Conservation (phyloP, 2,113 vertebrate species). For the Ceyx melanurus region DNA sequence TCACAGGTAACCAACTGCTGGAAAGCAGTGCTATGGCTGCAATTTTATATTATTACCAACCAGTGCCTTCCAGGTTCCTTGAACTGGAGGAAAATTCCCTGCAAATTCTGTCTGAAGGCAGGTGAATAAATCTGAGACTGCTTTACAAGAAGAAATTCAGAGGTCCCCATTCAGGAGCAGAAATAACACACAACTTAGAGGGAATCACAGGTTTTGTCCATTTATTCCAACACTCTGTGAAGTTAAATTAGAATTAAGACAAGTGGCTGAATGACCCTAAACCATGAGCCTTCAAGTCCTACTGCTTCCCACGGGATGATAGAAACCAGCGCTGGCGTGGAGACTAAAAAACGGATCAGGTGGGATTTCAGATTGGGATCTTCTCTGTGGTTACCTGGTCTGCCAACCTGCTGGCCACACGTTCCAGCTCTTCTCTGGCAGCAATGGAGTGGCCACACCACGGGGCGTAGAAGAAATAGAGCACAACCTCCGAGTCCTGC, state of each 20-base stretch:
- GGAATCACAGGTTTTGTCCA: background rate
- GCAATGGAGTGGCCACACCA: conserved; percentile 96
- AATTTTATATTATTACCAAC: background rate
- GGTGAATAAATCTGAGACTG: background rate
- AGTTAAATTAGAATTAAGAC: background rate
- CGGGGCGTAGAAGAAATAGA: conserved; percentile 93
- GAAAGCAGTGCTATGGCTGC: background rate
- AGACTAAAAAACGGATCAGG: background rate
- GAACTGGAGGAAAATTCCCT: background rate
- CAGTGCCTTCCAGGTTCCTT: background rate
- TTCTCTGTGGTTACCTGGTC: conserved; percentile 82
- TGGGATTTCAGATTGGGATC: accelerated
- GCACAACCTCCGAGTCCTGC: conserved; percentile 83
- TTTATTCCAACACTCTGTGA: background rate
- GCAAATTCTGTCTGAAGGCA: background rate
- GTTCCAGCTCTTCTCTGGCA: conserved; percentile 85
- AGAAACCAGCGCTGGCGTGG: background rate
- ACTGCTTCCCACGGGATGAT: background rate
- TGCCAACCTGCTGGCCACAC: conserved; percentile 84
- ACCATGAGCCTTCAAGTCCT: background rate
- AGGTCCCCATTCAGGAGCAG: background rate
- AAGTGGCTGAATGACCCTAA: background rate
- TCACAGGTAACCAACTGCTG: background rate
- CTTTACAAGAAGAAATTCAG: background rate
- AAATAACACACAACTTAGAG: background rate